These are phyloP conservation scores for Schlechtendalia chinensis DNA, from an alignment of 1,140 invertebrate genomes.

Conservation along the genomic window DNA sequence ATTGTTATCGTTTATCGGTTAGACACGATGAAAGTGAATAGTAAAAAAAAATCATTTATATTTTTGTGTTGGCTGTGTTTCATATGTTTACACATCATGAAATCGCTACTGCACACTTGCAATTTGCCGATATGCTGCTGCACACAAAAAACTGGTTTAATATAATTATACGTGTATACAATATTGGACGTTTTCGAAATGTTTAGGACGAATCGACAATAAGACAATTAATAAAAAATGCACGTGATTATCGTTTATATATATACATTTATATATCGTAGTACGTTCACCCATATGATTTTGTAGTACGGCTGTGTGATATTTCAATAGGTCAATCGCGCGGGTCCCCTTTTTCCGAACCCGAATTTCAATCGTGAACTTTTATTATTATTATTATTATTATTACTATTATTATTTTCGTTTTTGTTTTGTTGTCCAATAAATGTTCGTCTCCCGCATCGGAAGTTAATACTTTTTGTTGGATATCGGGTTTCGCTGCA, in stretches of 20 bases:
- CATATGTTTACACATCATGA: too few relatives aligned
- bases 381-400: conserved; percentile 4
- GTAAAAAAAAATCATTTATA: too few relatives aligned
- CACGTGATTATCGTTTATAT: not conserved
- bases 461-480: conserved; percentile 49
- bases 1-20: too few relatives aligned
- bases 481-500: conserved; percentile 42
- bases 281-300: not conserved
- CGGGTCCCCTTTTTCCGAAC: not conserved
- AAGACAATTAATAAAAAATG: not conserved
- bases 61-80: too few relatives aligned
- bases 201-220: too few relatives aligned
- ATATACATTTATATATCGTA: not conserved
- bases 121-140: too few relatives aligned
- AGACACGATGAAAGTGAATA: too few relatives aligned
- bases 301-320: not conserved
- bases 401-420: not conserved
- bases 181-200: too few relatives aligned
- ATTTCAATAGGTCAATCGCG: conserved; percentile 38
- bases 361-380: conserved; percentile 1
- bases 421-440: conserved; percentile 37
- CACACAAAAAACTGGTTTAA: too few relatives aligned
- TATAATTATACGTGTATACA: too few relatives aligned
- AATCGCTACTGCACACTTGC: too few relatives aligned
- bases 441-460: conserved; percentile 45